These are phyloP conservation scores for Calypte anna DNA, from an alignment of 2,113 vertebrate genomes.

Conservation along the genomic window DNA sequence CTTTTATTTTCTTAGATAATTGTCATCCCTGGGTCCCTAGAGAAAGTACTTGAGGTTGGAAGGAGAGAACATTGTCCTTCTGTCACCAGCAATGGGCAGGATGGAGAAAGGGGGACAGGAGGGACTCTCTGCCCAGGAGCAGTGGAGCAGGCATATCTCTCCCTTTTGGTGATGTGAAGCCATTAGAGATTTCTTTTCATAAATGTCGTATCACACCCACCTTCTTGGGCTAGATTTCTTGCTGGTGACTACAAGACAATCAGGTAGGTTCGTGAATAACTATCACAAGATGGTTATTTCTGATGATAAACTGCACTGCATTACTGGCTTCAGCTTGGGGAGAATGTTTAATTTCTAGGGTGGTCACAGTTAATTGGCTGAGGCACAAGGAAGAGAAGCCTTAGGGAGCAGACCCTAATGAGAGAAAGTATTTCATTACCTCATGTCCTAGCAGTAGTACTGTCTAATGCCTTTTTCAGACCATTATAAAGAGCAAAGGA, in stretches of 20 bases:
- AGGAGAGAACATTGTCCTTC: neutral
- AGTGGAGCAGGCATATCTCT: neutral
- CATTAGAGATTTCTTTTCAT: neutral
- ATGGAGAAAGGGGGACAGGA: neutral
- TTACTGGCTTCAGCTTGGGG: neutral
- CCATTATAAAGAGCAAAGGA: neutral
- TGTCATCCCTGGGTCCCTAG: neutral
- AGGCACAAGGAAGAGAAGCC: neutral
- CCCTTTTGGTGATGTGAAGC: neutral
- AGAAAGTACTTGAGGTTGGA: neutral
- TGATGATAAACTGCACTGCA: rapidly evolving
- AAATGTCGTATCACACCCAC: neutral
- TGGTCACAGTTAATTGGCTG: neutral
- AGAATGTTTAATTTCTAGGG: neutral
- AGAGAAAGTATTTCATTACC: neutral
- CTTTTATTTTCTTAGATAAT: neutral
- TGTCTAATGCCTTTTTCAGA: slow-evolving; percentile 27
- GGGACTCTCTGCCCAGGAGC: neutral
- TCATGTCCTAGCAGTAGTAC: neutral
- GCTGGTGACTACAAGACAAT: neutral
- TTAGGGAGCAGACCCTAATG: neutral
- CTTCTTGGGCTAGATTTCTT: neutral
- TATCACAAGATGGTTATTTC: neutral
- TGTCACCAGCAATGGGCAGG: neutral
- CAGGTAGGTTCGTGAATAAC: neutral